Percentiles rank a stretch among this genome's conserved stretches.
These are phyloP conservation scores for Dendrocincla fuliginosa DNA, from an alignment of 2,797 vertebrate species.

Conservation along the genomic window DNA sequence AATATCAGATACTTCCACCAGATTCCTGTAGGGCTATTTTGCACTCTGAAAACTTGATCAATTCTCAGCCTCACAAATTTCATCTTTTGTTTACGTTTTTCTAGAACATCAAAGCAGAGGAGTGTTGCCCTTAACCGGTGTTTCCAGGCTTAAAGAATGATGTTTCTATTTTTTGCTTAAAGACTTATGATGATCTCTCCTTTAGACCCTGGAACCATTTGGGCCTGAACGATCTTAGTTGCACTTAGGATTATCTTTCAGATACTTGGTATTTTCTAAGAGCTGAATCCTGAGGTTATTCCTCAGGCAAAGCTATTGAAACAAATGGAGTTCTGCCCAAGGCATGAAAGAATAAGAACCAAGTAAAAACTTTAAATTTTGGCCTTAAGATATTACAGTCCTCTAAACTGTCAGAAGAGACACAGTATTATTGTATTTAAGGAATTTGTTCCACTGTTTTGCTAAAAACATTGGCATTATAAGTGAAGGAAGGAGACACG, in stretches of 20 bases:
- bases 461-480: neutral
- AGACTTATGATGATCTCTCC: neutral
- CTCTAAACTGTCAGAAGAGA: neutral
- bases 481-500: neutral
- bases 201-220: neutral
- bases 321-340: neutral
- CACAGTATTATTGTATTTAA: neutral
- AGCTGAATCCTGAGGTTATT: neutral
- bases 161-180: neutral
- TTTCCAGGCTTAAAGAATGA: constrained; percentile 24
- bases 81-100: constrained; percentile 36
- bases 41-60: constrained; percentile 46
- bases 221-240: neutral
- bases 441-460: neutral
- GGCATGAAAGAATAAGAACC: neutral
- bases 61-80: constrained; percentile 31
- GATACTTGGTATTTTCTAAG: neutral
- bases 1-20: constrained; percentile 46
- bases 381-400: neutral
- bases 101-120: constrained; percentile 24
- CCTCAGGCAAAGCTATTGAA: neutral
- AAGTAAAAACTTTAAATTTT: constrained; percentile 11
- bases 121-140: neutral
- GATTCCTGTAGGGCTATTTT: constrained; percentile 49
- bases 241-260: neutral